These are phyloP conservation scores for Ochotona princeps DNA, from an alignment of 2,113 vertebrate species.

Conservation along the genomic window DNA sequence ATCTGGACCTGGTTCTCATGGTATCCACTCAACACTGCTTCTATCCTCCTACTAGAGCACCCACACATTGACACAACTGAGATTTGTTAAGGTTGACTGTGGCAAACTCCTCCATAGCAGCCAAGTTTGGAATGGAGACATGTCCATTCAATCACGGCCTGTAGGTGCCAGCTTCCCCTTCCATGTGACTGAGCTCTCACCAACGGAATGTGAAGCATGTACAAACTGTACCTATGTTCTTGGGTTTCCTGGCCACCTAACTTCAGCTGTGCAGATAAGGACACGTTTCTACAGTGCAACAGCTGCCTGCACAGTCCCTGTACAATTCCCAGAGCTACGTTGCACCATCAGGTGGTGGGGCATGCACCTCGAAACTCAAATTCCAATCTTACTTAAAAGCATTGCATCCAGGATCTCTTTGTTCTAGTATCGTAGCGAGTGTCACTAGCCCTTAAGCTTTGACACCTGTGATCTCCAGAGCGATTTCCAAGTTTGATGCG, in stretches of 20 bases:
- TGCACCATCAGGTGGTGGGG: background rate
- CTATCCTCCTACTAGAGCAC: background rate
- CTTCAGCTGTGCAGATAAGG: background rate
- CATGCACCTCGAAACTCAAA: conserved; percentile 11
- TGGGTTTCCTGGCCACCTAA: background rate
- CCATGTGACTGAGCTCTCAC: background rate
- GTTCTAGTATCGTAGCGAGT: conserved; percentile 7
- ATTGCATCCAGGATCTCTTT: background rate
- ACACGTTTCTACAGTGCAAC: background rate
- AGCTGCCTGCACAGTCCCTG: background rate
- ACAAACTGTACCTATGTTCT: background rate
- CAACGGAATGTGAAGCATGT: background rate
- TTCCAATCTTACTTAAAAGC: conserved; percentile 1
- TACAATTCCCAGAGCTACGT: background rate
- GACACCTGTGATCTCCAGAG: conserved; percentile 13
- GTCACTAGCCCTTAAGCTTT: background rate
- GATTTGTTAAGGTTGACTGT: conserved; percentile 5
- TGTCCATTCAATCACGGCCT: background rate
- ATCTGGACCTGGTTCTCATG: background rate
- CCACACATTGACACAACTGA: background rate
- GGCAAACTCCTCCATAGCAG: background rate
- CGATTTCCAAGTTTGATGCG: conserved; percentile 23
- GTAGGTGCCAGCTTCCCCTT: conserved; percentile 22
- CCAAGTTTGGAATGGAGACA: background rate
- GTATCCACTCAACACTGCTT: background rate